A percentile compares a stretch with the other conserved stretches of the same genome.
Evolutionary conservation across 2,888 invertebrate genomes (phyloP).

Genomic region (Conchocele bisecta): DNA sequence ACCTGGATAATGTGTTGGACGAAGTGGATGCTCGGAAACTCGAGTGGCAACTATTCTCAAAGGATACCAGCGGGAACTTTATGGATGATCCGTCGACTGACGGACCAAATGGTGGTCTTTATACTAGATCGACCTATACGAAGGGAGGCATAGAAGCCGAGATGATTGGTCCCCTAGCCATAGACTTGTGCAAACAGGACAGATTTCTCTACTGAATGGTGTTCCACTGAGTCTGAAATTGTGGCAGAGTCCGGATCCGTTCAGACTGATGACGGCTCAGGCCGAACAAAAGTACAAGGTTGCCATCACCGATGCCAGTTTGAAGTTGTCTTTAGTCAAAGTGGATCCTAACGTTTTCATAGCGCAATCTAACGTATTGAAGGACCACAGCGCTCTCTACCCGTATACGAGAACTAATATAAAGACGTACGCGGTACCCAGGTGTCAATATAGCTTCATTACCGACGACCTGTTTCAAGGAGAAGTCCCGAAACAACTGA

Average conservation of each 20-base stretch:
- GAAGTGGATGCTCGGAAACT: not conserved
- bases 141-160: conserved; percentile 11
- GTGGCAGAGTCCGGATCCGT: conserved; percentile 11
- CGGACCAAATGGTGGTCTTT: conserved; percentile 11
- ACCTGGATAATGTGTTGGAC: conserved; percentile 11
- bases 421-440: conserved; percentile 28
- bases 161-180: conserved; percentile 19
- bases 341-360: conserved; percentile 9
- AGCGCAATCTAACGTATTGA: conserved; percentile 14
- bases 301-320: not conserved
- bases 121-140: conserved; percentile 8
- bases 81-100: conserved; percentile 23
- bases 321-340: not conserved
- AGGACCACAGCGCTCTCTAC: no score
- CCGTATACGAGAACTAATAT: conserved; percentile 33
- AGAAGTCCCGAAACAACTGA: conserved; percentile 28
- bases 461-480: conserved; percentile 38
- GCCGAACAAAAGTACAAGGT: not conserved
- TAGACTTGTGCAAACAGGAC: conserved; percentile 39
- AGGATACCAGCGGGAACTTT: conserved; percentile 19
- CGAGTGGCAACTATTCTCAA: conserved; percentile 22
- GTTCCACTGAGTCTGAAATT: conserved; percentile 27
- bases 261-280: not conserved
- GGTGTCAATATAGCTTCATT: conserved; percentile 24
- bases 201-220: conserved; percentile 34